phyloP scores from a whole-genome alignment of 2,113 vertebrate species.

The Solenodon paradoxus region DNA sequence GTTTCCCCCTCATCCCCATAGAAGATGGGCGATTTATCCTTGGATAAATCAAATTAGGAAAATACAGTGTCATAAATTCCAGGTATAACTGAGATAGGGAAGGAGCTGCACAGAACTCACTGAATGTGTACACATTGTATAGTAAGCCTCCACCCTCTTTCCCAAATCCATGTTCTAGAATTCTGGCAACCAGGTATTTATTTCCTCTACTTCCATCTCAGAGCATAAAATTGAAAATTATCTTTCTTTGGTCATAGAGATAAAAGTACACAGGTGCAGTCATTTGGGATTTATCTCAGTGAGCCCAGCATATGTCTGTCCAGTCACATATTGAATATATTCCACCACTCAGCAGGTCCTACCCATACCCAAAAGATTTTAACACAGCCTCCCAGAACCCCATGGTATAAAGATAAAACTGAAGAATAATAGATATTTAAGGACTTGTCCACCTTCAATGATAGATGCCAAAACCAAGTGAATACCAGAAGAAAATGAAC shows the following conservation, averaged over 20 bases:
- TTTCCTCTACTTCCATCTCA: not conserved
- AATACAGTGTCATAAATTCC: not conserved
- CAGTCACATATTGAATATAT: too few species aligned
- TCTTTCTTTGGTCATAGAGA: not conserved
- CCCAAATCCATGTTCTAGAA: not conserved
- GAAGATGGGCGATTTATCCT: not conserved
- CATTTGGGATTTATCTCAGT: not conserved
- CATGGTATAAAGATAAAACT: not conserved
- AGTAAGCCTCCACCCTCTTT: not conserved
- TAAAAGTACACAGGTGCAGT: not conserved
- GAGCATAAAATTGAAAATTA: not conserved
- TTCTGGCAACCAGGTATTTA: not conserved
- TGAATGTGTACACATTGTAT: accelerated
- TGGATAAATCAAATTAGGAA: not conserved
- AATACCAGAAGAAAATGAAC: not conserved
- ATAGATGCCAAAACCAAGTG: not conserved
- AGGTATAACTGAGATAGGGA: not conserved
- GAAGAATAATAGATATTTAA: not conserved
- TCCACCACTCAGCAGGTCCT: not conserved
- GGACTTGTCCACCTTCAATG: not conserved
- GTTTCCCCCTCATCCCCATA: not conserved
- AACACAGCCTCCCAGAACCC: not conserved
- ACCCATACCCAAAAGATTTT: not conserved
- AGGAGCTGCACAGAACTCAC: not conserved
- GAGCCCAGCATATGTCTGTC: not conserved